phyloP scores from a whole-genome alignment of 2,888 invertebrate genomes.

The Achlya flavicornis region DNA sequence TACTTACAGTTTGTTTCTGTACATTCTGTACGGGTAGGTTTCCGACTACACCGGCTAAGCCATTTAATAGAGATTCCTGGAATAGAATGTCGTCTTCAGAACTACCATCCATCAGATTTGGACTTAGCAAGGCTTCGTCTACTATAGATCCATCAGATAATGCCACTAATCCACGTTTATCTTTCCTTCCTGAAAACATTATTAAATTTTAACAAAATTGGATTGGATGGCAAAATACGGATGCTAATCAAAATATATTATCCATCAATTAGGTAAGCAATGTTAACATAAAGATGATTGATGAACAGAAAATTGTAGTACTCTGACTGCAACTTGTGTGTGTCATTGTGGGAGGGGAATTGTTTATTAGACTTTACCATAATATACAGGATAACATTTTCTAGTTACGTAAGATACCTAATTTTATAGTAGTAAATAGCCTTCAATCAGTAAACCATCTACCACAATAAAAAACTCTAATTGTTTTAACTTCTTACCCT shows the following conservation, averaged over 20 bases:
- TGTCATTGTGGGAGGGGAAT: too few relatives aligned
- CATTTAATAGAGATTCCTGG: conserved; percentile 84
- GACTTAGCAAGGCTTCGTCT: conserved; percentile 84
- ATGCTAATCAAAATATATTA: neutral
- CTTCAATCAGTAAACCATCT: too few relatives aligned
- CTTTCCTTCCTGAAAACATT: conserved; percentile 72
- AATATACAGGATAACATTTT: too few relatives aligned
- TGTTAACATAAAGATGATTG: too few relatives aligned
- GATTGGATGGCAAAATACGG: too few relatives aligned
- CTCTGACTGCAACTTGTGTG: too few relatives aligned
- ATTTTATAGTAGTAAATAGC: too few relatives aligned
- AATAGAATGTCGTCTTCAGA: conserved; percentile 66
- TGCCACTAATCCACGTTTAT: conserved; percentile 87
- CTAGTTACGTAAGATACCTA: too few relatives aligned
- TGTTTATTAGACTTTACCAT: too few relatives aligned
- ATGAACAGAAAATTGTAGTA: too few relatives aligned
- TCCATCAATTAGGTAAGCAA: too few relatives aligned
- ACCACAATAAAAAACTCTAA: too few relatives aligned
- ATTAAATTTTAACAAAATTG: neutral
- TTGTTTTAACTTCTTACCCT: conserved; percentile 41
- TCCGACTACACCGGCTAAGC: conserved; percentile 88
- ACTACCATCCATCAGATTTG: conserved; percentile 54
- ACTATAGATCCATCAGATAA: conserved; percentile 87
- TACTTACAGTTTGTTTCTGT: conserved; percentile 84
- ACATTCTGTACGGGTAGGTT: conserved; percentile 84